These are phyloP conservation scores for Elgaria multicarinata DNA, from an alignment of 2,113 vertebrate genomes.

Conservation along the genomic window DNA sequence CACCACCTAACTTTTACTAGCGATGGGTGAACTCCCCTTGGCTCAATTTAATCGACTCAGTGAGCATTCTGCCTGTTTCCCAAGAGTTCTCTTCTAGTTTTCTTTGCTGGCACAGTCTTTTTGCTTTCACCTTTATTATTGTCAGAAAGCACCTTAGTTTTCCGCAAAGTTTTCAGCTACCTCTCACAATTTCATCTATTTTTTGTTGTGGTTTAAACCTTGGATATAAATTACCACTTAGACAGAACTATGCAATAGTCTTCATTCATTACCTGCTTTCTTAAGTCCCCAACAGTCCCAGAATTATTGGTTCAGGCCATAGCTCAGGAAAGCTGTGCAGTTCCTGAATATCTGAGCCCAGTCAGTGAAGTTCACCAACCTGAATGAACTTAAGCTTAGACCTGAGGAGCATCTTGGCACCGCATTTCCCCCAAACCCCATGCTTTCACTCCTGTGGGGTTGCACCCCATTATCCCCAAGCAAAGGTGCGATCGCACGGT, in stretches of 20 bases:
- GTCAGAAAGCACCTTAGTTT: neutral
- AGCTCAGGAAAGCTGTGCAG: neutral
- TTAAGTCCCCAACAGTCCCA: neutral
- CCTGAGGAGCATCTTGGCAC: too few species aligned
- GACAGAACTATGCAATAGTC: neutral
- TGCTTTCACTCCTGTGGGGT: too few species aligned
- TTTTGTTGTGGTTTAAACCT: neutral
- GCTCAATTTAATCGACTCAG: neutral
- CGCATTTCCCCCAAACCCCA: too few species aligned
- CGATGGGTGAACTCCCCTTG: neutral
- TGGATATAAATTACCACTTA: neutral
- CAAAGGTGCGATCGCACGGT: too few species aligned
- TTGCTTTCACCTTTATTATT: neutral
- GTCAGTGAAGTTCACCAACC: neutral
- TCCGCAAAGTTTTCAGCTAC: neutral
- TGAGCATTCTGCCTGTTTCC: neutral
- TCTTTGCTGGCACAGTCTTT: neutral
- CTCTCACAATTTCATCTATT: neutral
- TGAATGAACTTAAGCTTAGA: neutral
- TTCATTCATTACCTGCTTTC: neutral
- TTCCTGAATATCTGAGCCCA: neutral
- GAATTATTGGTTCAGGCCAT: neutral
- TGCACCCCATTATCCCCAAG: too few species aligned
- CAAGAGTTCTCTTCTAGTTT: neutral
- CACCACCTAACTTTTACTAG: neutral